Evolutionary conservation across 2,797 vertebrate species (phyloP), one percentile per base, ranked within the genome.

Genomic region (Sebastes steindachneri): DNA sequence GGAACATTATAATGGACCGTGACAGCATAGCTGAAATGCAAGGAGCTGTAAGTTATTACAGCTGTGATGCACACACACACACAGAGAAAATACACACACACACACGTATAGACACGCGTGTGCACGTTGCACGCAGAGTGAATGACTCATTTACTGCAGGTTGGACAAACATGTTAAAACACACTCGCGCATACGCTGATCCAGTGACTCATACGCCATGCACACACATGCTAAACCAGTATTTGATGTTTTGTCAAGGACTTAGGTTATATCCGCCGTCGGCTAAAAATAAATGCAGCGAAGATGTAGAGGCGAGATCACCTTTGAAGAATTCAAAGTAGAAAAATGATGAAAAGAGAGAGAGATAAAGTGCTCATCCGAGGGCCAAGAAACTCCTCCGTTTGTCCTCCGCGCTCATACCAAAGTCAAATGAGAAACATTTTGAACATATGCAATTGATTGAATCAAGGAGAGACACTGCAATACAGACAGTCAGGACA

Each of bases 141-240:
- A 90, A 79, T 89, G 85, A 93, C 33, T 94, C 75, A 91, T 88
- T 91, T 86, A 85, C 75, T 88, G 87, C 85, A 90, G 85, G 82
- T 93, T 89, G 88, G 92, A 91, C 90, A 86, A 89, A 93, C 91
- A 89, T 94, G 93, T 93, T 92, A 90, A 90, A 92, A 95, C 92
- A 93, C 90, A 88, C 78, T 83, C 82, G 73, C 87, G 89, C 83
- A 86, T 84, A 82, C 62, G 54, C 89, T 81, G 86, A 89, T 92
- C 84, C 82, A 83, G 71, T 94, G 93, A 93, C 48, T 94, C 90
- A 94, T 81, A 64, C 4, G 3, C 84, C 88, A 59, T 87, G 83
- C 90, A 84, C 88, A 93, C 90, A 93, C 91, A 91, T 71, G 88
- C 86, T 88, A 84, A 92, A 85, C 68, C 79, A 57, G 74, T 48